Percentiles rank a stretch among this genome's conserved stretches.
phyloP scores from a whole-genome alignment of 1,140 invertebrate species.

The Lucilia sericata region DNA sequence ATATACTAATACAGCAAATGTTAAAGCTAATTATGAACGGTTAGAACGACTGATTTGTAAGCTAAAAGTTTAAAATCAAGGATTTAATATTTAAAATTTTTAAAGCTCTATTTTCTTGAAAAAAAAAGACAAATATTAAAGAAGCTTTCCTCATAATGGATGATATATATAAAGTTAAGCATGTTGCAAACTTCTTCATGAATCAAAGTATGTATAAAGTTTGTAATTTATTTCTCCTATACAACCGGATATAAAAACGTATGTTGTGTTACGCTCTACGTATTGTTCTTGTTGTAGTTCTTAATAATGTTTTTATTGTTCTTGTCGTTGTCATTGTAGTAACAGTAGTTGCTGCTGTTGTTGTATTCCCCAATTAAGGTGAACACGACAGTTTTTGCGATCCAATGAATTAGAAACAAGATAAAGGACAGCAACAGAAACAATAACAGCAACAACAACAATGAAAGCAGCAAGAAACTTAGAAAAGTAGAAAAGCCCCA shows the following conservation, averaged over 20 bases:
- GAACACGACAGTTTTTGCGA: conserved; percentile 38
- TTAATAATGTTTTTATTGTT: conserved; percentile 5
- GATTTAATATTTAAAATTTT: too few relatives aligned
- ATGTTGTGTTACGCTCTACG: not conserved
- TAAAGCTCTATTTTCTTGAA: too few relatives aligned
- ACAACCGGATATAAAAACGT: not conserved
- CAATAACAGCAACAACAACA: conserved; percentile 44
- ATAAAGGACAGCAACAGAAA: conserved; percentile 39
- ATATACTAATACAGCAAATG: too few relatives aligned
- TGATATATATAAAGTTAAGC: too few relatives aligned
- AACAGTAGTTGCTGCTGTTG: not conserved
- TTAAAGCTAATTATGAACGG: too few relatives aligned
- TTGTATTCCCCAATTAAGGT: conserved; percentile 42
- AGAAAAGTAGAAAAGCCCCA: not conserved
- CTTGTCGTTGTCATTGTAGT: conserved; percentile 1
- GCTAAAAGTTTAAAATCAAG: too few relatives aligned
- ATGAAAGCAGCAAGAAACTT: conserved; percentile 39
- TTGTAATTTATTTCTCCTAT: too few relatives aligned
- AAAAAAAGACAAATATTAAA: too few relatives aligned
- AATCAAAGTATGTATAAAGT: too few relatives aligned
- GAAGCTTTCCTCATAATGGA: too few relatives aligned
- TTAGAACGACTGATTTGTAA: too few relatives aligned
- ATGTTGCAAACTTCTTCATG: too few relatives aligned
- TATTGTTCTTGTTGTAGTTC: conserved; percentile 7
- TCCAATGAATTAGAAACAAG: conserved; percentile 45